Evolutionary conservation across 2,888 invertebrate genomes (phyloP), one percentile per base, ranked within the genome.

Genomic region (Apoda limacodes): DNA sequence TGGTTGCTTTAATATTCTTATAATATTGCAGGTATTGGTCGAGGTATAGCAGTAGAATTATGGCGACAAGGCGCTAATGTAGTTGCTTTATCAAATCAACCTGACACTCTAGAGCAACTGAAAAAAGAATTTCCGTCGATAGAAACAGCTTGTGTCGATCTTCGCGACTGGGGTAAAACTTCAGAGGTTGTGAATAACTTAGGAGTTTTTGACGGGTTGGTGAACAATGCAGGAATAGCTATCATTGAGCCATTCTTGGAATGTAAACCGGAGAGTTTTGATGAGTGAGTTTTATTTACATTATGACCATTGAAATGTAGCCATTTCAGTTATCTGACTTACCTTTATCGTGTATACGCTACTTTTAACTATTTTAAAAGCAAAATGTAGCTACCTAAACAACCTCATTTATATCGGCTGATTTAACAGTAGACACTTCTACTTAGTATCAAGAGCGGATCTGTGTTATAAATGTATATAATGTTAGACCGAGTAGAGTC

Each of bases 221-320:
- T 96, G 0, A 96, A 96, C 56, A 94, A 92, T 76, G 95, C 95
- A 2, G 96, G 88, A 2, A 71, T 90, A 13, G 88, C 87, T 4
- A 66, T 82, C 9, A 72, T 89, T 3, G 85, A 86, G 42, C 82
- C 90, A 0, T 88, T 96, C 52, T 63, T 88, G 2, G 85, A 91
- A 32, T 75, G 88, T n/a, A 84, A 82, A 3, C 84, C 87, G 31
- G 82, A 85, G 30, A 86, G 85, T 44, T 84, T 92, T 45, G 92
- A 95, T 55, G 69, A 69, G 89, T 89, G 72, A 74, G 70, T 60
- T 30, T 17, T 5, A 17, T 17, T n/a, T n/a, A n/a, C n/a, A n/a
- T n/a, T n/a, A n/a, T n/a, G n/a, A n/a, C n/a, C n/a, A n/a, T n/a
- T n/a, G n/a, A n/a, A n/a, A n/a, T n/a, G n/a, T n/a, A n/a, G n/a